phyloP scores from a whole-genome alignment of 2,888 invertebrate genomes.

The Ophion slaviceki region DNA sequence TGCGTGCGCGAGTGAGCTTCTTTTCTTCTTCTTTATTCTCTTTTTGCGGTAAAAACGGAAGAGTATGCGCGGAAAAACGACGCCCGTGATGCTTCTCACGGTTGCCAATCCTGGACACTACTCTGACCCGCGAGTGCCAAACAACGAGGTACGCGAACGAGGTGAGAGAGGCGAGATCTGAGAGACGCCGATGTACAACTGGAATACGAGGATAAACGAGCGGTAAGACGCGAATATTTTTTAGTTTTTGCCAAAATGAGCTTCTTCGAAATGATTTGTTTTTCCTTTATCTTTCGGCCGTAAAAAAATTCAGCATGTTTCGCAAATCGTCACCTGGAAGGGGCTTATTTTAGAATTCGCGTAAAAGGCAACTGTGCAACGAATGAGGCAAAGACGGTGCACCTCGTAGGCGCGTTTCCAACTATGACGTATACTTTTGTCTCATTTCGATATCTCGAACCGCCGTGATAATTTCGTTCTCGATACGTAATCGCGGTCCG shows the following conservation, averaged over 20 bases:
- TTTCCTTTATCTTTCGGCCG: neutral
- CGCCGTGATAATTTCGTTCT: neutral
- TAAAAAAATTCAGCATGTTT: neutral
- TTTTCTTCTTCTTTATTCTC: constrained; percentile 1
- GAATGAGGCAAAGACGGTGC: neutral
- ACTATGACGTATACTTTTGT: neutral
- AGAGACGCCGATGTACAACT: constrained; percentile 58
- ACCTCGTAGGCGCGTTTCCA: neutral
- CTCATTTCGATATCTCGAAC: neutral
- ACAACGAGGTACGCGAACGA: constrained; percentile 64
- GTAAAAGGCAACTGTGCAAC: neutral
- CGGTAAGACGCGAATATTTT: constrained; percentile 32
- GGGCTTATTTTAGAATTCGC: neutral
- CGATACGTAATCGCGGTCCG: neutral
- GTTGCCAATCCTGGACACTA: constrained; percentile 48
- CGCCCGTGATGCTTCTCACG: constrained; percentile 62
- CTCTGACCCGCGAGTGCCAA: constrained; percentile 60
- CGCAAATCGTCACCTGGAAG: neutral
- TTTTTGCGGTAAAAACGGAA: constrained; percentile 34
- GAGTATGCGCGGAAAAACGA: constrained; percentile 66
- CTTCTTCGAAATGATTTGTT: neutral
- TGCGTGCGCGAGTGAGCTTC: constrained; percentile 6
- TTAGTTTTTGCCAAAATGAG: neutral
- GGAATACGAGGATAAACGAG: constrained; percentile 57
- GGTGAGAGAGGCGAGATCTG: constrained; percentile 48